Percentiles rank a stretch among this genome's conserved stretches.
Evolutionary conservation across 2,888 invertebrate species (phyloP).

Genomic region (Glaucopsyche alexis): DNA sequence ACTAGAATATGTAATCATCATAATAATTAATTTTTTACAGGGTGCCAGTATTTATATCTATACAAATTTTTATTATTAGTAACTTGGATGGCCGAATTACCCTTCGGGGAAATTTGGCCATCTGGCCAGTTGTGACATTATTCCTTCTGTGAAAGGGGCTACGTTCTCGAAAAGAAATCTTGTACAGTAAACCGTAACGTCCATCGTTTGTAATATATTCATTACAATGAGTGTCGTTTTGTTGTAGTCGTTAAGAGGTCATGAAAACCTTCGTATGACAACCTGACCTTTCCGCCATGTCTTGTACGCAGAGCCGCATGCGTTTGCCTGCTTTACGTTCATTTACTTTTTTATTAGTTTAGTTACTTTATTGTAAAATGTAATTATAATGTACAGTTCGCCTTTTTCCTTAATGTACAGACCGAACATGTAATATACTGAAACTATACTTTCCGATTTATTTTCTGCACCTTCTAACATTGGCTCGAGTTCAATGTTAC

Average conservation of each 20-base stretch:
- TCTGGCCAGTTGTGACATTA: conserved; percentile 88
- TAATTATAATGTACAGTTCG: conserved; percentile 78
- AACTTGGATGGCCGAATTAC: conserved; percentile 71
- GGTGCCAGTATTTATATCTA: conserved; percentile 66
- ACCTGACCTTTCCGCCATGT: conserved; percentile 85
- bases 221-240: conserved; percentile 86
- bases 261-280: conserved; percentile 82
- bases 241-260: conserved; percentile 79
- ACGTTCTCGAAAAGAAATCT: conserved; percentile 83
- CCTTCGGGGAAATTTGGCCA: conserved; percentile 72
- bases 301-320: conserved; percentile 83
- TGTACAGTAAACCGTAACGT: conserved; percentile 77
- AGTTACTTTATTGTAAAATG: conserved; percentile 77
- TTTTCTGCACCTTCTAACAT: conserved; percentile 84
- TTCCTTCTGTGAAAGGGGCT: conserved; percentile 93
- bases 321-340: conserved; percentile 86
- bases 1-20: conserved; percentile 60
- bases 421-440: conserved; percentile 75
- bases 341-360: conserved; percentile 79
- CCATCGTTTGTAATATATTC: conserved; percentile 80
- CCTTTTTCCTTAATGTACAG: conserved; percentile 76
- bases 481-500: conserved; percentile 86
- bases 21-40: conserved; percentile 79
- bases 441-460: conserved; percentile 83
- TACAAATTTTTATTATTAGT: conserved; percentile 65